Evolutionary conservation across 2,888 invertebrate species (phyloP).

Genomic region (Notodonta ziczac): DNA sequence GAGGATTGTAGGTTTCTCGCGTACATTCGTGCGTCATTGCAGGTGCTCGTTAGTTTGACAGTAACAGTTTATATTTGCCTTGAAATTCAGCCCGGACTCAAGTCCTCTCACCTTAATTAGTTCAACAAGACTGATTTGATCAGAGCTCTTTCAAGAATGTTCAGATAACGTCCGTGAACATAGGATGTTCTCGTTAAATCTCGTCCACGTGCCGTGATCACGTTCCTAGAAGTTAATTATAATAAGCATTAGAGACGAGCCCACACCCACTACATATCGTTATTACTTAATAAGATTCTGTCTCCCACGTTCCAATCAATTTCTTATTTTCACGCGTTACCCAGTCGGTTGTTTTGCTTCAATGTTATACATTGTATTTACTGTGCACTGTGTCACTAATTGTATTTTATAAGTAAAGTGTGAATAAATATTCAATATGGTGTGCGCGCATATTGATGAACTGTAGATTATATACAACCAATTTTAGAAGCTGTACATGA

Average conservation of each 20-base stretch:
- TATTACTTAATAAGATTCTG: constrained; percentile 24
- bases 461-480: no score
- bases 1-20: background rate
- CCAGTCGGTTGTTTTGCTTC: background rate
- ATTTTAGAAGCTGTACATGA: no score
- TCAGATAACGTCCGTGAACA: background rate
- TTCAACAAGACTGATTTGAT: no score
- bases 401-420: no score
- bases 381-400: background rate
- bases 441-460: no score
- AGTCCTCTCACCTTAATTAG: no score
- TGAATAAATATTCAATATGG: no score
- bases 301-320: constrained; percentile 10
- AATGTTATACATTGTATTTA: background rate
- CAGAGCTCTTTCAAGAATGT: background rate
- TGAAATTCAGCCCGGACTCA: no score
- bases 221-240: background rate
- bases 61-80: no score
- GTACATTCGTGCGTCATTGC: background rate
- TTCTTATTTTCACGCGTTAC: constrained; percentile 13
- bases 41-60: background rate
- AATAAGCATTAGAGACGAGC: constrained; percentile 16
- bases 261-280: constrained; percentile 13
- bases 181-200: background rate
- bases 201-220: background rate